A percentile compares a stretch with the other conserved stretches of the same genome.
These are phyloP conservation scores for Otis tarda DNA, from an alignment of 2,113 vertebrate genomes.

Conservation along the genomic window DNA sequence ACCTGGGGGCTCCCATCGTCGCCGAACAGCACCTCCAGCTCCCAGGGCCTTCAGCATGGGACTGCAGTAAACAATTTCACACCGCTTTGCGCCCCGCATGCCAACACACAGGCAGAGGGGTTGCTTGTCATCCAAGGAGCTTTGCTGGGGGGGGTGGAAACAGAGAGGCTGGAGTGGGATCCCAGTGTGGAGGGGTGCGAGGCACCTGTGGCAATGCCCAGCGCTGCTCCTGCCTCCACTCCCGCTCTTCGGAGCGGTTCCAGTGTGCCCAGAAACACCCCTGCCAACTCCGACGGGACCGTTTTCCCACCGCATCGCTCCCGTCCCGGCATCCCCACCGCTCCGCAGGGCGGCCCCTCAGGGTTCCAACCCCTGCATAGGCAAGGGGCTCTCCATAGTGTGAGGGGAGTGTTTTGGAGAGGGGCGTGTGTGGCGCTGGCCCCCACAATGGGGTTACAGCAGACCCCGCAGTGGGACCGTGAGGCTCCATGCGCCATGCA, in stretches of 20 bases:
- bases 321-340: fast-evolving
- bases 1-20: fast-evolving
- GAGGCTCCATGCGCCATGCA: neutral
- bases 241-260: fast-evolving
- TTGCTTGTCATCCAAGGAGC: neutral
- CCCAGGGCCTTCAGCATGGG: neutral
- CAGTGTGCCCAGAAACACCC: neutral
- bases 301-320: neutral
- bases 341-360: fast-evolving
- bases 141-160: neutral
- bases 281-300: neutral
- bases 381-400: neutral
- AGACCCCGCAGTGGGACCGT: fast-evolving
- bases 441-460: fast-evolving
- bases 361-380: neutral
- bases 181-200: fast-evolving
- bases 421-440: fast-evolving
- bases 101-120: neutral
- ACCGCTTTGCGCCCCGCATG: fast-evolving
- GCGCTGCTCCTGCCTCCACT: neutral
- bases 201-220: neutral
- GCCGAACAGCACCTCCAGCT: neutral
- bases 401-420: fast-evolving
- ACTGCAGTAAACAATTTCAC: neutral
- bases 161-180: neutral